Evolutionary conservation across 2,797 vertebrate genomes (phyloP), one percentile per base, ranked within the genome.

Genomic region (Mareca penelope): DNA sequence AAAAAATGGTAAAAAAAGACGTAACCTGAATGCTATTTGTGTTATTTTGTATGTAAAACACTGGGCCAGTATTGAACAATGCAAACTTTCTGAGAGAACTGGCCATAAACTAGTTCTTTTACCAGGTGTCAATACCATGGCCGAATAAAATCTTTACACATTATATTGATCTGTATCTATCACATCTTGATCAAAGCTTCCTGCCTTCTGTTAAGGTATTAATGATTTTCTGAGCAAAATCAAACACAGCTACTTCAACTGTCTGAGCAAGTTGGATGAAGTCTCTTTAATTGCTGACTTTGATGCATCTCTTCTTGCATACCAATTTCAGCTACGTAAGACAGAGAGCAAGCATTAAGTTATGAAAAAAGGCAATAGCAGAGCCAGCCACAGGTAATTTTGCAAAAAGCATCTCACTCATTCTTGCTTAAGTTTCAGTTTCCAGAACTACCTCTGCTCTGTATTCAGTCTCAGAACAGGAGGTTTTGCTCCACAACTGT

Each of bases 191-290:
- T 97, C 97, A 97, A 97, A 97, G 97, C 96, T 97, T 97, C 97
- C 97, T 96, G 97, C 96, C 94, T 97, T 91, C 95, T 92, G 93
- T 94, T 96, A 95, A 95, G 96, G 96, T 75, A 80, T 63, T 96
- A 97, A 96, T 55, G 97, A 98, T 98, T 98, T 97, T 95, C 97
- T 95, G 95, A 95, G 88, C 57, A n/a, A 96, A 97, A 97, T 97
- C 97, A 96, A 97, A 97, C 94, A 83, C 10, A 56, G 95, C 91
- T 83, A 88, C 89, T 97, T 86, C 91, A 87, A 64, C 94, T 96
- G 96, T 83, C 91, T 12, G 89, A 91, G 93, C 57, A 33, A 85
- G 57, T 96, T 77, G 79, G 94, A 82, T 87, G 93, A 96, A 95
- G 95, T 95, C 94, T 93, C 96, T 96, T 91, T 97, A 97, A 98